Evolutionary conservation across 2,797 vertebrate genomes (phyloP).

Genomic region (Petrocephalus sullivani): DNA sequence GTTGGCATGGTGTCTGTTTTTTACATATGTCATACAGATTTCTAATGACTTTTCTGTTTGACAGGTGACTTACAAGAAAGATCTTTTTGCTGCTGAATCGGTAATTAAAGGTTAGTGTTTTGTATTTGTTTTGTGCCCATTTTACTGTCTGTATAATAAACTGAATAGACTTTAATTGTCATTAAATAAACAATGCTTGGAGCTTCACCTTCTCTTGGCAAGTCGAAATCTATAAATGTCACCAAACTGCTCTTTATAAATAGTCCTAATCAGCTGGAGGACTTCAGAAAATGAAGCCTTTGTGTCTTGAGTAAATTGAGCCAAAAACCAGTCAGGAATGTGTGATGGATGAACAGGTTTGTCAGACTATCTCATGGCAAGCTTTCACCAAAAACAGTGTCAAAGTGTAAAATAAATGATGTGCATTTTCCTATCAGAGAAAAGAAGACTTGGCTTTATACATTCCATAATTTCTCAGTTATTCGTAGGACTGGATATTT

Average conservation of each 20-base stretch:
- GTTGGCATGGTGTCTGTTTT: neutral
- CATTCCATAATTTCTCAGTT: neutral
- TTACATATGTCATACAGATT: neutral
- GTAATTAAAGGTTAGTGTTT: constrained; percentile 85
- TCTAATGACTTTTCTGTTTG: constrained; percentile 44
- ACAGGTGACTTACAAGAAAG: constrained; percentile 91
- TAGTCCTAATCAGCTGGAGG: neutral
- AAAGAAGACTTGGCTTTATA: neutral
- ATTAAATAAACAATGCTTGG: neutral
- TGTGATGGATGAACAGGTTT: neutral
- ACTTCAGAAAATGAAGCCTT: neutral
- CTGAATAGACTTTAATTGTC: constrained; percentile 32
- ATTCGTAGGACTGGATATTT: neutral
- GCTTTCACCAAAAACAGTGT: neutral
- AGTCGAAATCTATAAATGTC: neutral
- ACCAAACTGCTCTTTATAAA: neutral
- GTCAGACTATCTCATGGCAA: neutral
- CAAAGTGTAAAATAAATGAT: neutral
- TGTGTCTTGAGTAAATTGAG: neutral
- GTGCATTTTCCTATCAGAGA: neutral
- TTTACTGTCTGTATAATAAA: constrained; percentile 36
- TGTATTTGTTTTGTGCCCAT: constrained; percentile 43
- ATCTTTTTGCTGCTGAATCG: constrained; percentile 87
- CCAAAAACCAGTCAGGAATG: neutral
- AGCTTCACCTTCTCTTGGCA: neutral